Conservation (phyloP, 1,140 invertebrate species). For the Monomorium pharaonis region DNA sequence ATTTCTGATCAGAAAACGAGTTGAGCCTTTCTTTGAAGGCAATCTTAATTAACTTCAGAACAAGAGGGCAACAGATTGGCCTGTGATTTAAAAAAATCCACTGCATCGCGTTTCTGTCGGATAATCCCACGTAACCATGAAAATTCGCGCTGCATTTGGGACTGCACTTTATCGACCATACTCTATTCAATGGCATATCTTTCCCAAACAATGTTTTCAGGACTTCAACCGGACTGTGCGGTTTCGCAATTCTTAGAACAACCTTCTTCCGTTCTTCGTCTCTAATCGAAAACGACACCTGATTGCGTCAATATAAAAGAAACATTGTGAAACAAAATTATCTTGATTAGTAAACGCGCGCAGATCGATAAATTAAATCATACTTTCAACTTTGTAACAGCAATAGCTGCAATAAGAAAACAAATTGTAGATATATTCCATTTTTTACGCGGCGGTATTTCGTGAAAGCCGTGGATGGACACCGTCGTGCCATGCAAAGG, state of each 20-base stretch:
- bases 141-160: conserved; percentile 33
- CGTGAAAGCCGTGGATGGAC: conserved; percentile 69
- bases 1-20: neutral
- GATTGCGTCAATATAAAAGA: conserved; percentile 24
- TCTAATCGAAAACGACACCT: conserved; percentile 80
- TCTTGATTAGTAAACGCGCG: neutral
- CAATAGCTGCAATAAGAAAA: conserved; percentile 67
- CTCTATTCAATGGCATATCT: conserved; percentile 25
- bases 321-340: conserved; percentile 24
- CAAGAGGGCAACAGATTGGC: conserved; percentile 61
- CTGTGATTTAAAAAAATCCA: conserved; percentile 74
- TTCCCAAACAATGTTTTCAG: conserved; percentile 68
- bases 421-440: conserved; percentile 59
- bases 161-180: conserved; percentile 59
- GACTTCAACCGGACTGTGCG: conserved; percentile 67
- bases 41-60: conserved; percentile 62
- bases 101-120: conserved; percentile 41
- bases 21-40: conserved; percentile 4
- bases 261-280: conserved; percentile 72
- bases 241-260: conserved; percentile 70
- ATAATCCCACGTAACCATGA: conserved; percentile 70
- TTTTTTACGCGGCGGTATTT: conserved; percentile 39
- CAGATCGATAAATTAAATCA: conserved; percentile 10
- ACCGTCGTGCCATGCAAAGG: conserved; percentile 77
- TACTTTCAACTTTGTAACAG: conserved; percentile 73